phyloP scores from a whole-genome alignment of 2,888 invertebrate species.

The Tenthredo mesomela region DNA sequence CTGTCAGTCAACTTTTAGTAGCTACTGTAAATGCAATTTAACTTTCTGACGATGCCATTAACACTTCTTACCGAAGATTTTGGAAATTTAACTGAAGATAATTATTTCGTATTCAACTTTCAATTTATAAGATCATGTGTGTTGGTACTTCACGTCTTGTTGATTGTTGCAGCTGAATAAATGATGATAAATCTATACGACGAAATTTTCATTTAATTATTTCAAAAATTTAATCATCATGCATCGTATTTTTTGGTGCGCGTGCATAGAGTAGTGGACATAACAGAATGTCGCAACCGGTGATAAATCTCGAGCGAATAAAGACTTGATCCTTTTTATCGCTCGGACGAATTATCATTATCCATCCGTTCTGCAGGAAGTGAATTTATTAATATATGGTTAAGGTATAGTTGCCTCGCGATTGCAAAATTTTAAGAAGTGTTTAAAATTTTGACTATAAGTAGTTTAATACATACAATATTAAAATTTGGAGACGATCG shows the following conservation, averaged over 20 bases:
- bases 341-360: background rate
- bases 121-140: background rate
- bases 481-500: too few relatives aligned
- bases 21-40: background rate
- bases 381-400: constrained; percentile 2
- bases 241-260: background rate
- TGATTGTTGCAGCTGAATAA: background rate
- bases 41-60: background rate
- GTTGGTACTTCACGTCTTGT: background rate
- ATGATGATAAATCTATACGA: too few relatives aligned
- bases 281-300: background rate
- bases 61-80: background rate
- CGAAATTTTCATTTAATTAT: background rate
- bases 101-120: background rate
- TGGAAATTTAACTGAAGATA: background rate
- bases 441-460: too few relatives aligned
- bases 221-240: background rate
- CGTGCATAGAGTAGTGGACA: background rate
- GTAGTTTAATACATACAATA: too few relatives aligned
- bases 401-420: too few relatives aligned
- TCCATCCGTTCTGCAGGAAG: background rate
- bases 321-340: background rate
- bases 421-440: too few relatives aligned
- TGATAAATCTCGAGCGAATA: background rate
- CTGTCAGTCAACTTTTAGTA: background rate